phyloP scores from a whole-genome alignment of 2,888 invertebrate genomes.

The Lapara coniferarum region DNA sequence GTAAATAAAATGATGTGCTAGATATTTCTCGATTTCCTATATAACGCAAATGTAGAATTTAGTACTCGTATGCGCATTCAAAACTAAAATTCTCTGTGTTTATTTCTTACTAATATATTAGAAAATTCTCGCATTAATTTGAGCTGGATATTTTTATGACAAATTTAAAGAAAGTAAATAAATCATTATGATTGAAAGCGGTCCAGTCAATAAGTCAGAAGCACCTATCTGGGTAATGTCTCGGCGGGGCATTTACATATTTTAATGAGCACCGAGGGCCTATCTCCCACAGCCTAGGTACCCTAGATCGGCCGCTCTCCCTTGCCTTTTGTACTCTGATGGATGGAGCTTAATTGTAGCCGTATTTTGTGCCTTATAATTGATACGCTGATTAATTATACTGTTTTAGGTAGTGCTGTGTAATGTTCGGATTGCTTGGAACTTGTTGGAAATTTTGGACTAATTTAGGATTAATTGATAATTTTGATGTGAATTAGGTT shows the following conservation, averaged over 20 bases:
- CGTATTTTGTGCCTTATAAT: conserved; percentile 17
- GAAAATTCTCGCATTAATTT: too few relatives aligned
- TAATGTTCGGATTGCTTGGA: background rate
- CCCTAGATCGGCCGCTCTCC: conserved; percentile 28
- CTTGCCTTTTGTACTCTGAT: conserved; percentile 30
- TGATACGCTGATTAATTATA: conserved; percentile 14
- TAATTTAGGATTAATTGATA: too few relatives aligned
- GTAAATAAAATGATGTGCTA: too few relatives aligned
- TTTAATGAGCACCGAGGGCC: conserved; percentile 79
- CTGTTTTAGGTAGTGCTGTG: background rate
- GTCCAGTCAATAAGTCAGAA: conserved; percentile 50
- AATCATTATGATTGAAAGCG: conserved; percentile 35
- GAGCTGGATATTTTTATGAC: too few relatives aligned
- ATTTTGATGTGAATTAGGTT: too few relatives aligned
- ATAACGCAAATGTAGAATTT: too few relatives aligned
- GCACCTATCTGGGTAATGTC: conserved; percentile 83
- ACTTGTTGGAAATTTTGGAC: background rate
- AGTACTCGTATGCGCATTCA: too few relatives aligned
- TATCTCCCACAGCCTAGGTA: conserved; percentile 57
- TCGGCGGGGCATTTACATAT: conserved; percentile 79
- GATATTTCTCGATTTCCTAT: too few relatives aligned
- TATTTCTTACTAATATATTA: too few relatives aligned
- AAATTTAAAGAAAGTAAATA: background rate
- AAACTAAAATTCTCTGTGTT: too few relatives aligned
- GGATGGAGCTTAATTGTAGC: conserved; percentile 28